Evolutionary conservation across 2,888 invertebrate genomes (phyloP).

Genomic region (Odontocolon sp.): DNA sequence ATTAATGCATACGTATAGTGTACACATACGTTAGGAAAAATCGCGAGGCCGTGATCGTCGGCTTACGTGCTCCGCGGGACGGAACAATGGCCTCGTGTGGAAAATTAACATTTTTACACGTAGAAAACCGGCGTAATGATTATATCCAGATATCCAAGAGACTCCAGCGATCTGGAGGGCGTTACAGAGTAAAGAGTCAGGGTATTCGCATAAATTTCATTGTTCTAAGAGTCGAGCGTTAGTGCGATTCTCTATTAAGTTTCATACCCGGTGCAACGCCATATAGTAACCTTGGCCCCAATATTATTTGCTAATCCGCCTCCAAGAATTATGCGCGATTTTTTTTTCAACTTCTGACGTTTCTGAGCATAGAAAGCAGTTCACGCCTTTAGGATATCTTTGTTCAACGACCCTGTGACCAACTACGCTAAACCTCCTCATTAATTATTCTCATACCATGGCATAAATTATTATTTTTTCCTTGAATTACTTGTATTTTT

Average conservation of each 20-base stretch:
- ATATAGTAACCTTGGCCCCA: slow-evolving; percentile 77
- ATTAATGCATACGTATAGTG: slow-evolving; percentile 22
- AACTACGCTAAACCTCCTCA: background rate
- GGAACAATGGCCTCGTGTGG: slow-evolving; percentile 65
- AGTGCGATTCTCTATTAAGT: slow-evolving; percentile 23
- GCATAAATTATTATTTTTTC: background rate
- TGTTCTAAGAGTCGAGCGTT: slow-evolving; percentile 55
- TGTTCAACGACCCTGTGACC: slow-evolving; percentile 25
- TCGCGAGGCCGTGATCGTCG: slow-evolving; percentile 60
- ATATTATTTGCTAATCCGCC: slow-evolving; percentile 74
- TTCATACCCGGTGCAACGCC: slow-evolving; percentile 39
- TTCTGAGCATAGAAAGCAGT: background rate
- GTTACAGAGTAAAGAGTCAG: slow-evolving; percentile 43
- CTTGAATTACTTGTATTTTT: background rate
- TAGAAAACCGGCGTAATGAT: slow-evolving; percentile 60
- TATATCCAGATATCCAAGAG: slow-evolving; percentile 44
- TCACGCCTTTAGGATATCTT: slow-evolving; percentile 5
- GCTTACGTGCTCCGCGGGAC: slow-evolving; percentile 58
- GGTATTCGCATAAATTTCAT: slow-evolving; percentile 66
- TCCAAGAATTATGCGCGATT: slow-evolving; percentile 28
- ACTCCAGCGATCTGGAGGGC: slow-evolving; percentile 28
- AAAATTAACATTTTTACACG: slow-evolving; percentile 71
- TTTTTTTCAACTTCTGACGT: slow-evolving; percentile 2
- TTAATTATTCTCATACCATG: background rate
- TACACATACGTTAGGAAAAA: slow-evolving; percentile 36